These are phyloP conservation scores for Caracal caracal DNA, from an alignment of 2,113 vertebrate genomes.

Conservation along the genomic window DNA sequence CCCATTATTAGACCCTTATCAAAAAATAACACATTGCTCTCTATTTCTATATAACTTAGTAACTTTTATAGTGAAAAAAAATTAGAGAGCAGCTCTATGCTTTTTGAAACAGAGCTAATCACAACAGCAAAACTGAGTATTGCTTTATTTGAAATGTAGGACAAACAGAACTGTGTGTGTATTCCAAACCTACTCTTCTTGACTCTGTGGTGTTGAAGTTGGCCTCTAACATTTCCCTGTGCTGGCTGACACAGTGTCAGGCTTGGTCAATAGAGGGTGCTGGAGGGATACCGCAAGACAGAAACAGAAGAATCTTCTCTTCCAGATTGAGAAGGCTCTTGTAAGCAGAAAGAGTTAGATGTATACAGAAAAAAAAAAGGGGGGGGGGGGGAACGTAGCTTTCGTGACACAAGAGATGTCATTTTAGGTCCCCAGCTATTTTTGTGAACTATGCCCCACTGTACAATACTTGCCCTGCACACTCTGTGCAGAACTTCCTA, in stretches of 20 bases:
- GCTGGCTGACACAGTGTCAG: background rate
- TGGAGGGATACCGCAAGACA: background rate
- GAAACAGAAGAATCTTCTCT: background rate
- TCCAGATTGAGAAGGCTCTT: background rate
- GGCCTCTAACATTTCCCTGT: background rate
- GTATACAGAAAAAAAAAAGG: background rate
- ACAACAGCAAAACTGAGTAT: background rate
- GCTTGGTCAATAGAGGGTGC: constrained; percentile 29
- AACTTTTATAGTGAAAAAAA: background rate
- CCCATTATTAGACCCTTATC: background rate
- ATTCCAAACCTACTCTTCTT: background rate
- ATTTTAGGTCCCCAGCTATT: background rate
- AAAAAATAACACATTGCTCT: background rate
- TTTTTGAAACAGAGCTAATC: constrained; percentile 23
- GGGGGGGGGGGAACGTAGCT: background rate
- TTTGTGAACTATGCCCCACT: background rate
- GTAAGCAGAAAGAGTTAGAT: background rate
- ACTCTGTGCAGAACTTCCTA: background rate
- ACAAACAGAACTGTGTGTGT: background rate
- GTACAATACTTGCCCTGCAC: background rate
- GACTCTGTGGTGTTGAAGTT: background rate
- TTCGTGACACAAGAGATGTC: background rate
- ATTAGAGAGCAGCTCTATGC: background rate
- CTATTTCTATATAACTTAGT: background rate
- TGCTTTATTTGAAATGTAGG: constrained; percentile 1